A percentile compares a stretch with the other conserved stretches of the same genome.
Conservation (phyloP, 2,113 vertebrate species). For the Grantiella picta region DNA sequence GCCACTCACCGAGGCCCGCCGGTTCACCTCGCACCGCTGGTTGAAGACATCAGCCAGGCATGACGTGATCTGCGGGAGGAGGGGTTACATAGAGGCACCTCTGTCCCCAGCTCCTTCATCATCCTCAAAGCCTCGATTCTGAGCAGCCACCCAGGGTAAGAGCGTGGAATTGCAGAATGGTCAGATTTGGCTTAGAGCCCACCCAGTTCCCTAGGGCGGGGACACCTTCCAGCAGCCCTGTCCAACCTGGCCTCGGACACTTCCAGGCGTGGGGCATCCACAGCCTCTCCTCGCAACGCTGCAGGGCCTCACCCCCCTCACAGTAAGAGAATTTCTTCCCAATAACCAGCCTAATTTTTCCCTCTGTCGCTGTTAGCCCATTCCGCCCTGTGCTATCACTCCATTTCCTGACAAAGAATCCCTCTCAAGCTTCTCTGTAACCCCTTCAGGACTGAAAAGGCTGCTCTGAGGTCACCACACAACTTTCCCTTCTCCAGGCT, state of each 20-base stretch:
- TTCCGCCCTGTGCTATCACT: no score
- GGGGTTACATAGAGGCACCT: neutral
- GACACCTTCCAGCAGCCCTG: no score
- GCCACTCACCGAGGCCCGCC: conserved; percentile 90
- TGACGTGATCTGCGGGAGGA: conserved; percentile 81
- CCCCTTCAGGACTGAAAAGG: neutral
- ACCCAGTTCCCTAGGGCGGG: fast-evolving
- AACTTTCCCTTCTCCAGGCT: neutral
- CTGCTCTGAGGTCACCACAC: neutral
- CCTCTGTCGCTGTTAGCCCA: neutral
- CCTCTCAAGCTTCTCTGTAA: fast-evolving
- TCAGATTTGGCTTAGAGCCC: neutral
- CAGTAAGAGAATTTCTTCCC: no score
- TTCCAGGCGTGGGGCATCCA: neutral
- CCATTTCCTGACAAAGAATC: no score
- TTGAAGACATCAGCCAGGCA: conserved; percentile 93
- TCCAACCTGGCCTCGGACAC: neutral
- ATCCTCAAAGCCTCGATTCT: fast-evolving
- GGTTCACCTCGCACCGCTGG: conserved; percentile 93
- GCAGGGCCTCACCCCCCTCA: fast-evolving
- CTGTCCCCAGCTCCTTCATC: neutral
- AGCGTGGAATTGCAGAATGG: fast-evolving
- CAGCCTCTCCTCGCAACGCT: neutral
- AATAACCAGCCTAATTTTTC: no score
- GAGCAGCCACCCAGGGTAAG: fast-evolving